Conservation (phyloP, 2,113 vertebrate genomes). For the Entomyzon cyanotis region DNA sequence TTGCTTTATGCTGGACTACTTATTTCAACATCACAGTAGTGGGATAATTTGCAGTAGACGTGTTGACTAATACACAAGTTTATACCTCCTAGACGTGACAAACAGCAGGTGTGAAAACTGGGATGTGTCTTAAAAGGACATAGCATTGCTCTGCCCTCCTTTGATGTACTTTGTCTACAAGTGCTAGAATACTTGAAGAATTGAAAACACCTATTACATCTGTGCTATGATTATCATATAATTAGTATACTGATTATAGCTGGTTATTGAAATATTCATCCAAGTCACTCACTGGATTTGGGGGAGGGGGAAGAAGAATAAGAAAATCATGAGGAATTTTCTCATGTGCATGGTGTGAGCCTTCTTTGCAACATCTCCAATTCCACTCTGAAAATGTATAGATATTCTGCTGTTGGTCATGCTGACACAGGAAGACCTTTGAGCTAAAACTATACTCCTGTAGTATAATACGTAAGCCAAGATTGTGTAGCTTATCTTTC, state of each 20-base stretch:
- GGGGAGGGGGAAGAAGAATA: rapidly evolving
- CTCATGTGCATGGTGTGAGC: not conserved
- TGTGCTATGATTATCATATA: not conserved
- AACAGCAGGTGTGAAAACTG: slow-evolving; percentile 3
- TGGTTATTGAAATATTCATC: not conserved
- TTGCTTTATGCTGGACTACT: not conserved
- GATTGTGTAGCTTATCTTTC: not conserved
- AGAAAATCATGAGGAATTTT: not conserved
- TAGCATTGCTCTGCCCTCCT: not conserved
- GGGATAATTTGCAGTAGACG: not conserved
- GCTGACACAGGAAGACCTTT: not conserved
- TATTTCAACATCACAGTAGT: not conserved
- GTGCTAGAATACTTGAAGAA: not conserved
- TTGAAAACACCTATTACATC: not conserved
- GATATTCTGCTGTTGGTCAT: not conserved
- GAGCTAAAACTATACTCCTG: not conserved
- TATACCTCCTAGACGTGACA: not conserved
- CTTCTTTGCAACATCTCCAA: not conserved
- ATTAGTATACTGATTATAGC: not conserved
- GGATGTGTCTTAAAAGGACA: not conserved
- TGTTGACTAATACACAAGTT: not conserved
- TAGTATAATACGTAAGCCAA: not conserved
- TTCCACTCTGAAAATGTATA: not conserved
- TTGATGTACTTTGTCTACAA: not conserved
- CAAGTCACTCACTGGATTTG: not conserved